Evolutionary conservation across 2,113 vertebrate genomes (phyloP).

Genomic region (Oplegnathus fasciatus): DNA sequence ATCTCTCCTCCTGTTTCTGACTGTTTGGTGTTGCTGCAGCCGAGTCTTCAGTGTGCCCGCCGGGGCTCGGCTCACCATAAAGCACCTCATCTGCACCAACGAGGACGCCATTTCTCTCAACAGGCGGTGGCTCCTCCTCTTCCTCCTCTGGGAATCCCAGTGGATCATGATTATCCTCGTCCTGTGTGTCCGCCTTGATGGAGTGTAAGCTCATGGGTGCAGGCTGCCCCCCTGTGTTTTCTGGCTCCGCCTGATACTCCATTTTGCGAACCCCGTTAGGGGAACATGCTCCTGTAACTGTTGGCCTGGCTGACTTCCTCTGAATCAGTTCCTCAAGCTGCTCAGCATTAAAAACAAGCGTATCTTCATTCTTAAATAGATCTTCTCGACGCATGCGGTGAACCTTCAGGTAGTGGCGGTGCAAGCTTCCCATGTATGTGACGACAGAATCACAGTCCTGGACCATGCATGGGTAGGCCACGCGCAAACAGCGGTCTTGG

Average conservation of each 20-base stretch:
- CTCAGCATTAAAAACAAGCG: constrained; percentile 86
- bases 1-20: constrained; percentile 65
- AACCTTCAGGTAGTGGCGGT: constrained; percentile 90
- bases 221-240: constrained; percentile 62
- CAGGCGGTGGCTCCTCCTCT: constrained; percentile 54
- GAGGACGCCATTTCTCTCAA: constrained; percentile 73
- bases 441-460: constrained; percentile 94
- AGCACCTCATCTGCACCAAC: constrained; percentile 81
- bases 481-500: constrained; percentile 88
- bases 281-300: constrained; percentile 45
- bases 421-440: constrained; percentile 88
- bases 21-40: constrained; percentile 19
- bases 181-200: constrained; percentile 59
- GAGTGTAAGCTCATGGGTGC: constrained; percentile 75
- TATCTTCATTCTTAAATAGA: constrained; percentile 82
- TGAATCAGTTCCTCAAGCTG: constrained; percentile 85
- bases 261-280: constrained; percentile 80
- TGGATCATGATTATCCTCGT: constrained; percentile 53
- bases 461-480: constrained; percentile 94
- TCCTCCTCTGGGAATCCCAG: constrained; percentile 67
- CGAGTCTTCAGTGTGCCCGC: constrained; percentile 64
- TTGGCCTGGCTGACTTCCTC: constrained; percentile 78
- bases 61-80: constrained; percentile 76
- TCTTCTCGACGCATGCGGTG: constrained; percentile 87
- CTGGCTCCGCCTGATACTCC: constrained; percentile 78